Percentiles rank a stretch among this genome's conserved stretches.
Conservation (phyloP, 30 jellyfish, hydroid and myxozoan species). For the Aurelia aurita region DNA sequence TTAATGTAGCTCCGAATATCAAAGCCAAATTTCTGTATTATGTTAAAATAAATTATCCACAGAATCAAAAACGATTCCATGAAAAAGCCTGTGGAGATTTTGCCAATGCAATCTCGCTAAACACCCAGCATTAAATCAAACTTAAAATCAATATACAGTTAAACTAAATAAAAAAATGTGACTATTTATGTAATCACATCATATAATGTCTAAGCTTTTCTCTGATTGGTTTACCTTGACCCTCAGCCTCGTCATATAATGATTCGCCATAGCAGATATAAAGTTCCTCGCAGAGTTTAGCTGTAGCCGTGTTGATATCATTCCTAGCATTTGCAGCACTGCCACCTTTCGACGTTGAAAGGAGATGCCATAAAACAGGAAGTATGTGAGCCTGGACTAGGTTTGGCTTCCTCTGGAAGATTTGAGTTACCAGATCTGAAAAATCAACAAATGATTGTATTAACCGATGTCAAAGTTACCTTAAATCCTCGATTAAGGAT, state of each 20-base stretch:
- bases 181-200: slow-evolving; percentile 15
- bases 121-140: too few relatives aligned
- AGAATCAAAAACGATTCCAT: too few relatives aligned
- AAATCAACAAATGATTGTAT: background rate
- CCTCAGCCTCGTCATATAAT: slow-evolving; percentile 78
- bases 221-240: slow-evolving; percentile 64
- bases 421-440: slow-evolving; percentile 81
- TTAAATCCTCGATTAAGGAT: too few relatives aligned
- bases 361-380: slow-evolving; percentile 90
- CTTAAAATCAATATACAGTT: too few relatives aligned
- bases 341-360: slow-evolving; percentile 73
- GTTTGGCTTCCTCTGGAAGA: slow-evolving; percentile 81
- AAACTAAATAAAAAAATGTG: too few relatives aligned
- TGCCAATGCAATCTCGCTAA: too few relatives aligned
- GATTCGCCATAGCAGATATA: slow-evolving; percentile 79
- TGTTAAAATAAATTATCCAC: too few relatives aligned
- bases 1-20: too few relatives aligned
- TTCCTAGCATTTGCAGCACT: slow-evolving; percentile 83
- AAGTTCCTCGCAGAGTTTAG: slow-evolving; percentile 70
- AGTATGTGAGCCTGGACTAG: slow-evolving; percentile 66
- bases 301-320: slow-evolving; percentile 72
- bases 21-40: too few relatives aligned
- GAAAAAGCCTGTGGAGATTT: too few relatives aligned
- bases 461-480: background rate
- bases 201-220: slow-evolving; percentile 71